Percentiles rank a stretch among this genome's conserved stretches.
phyloP scores from a whole-genome alignment of 2,113 vertebrate species.

The Burhinus bistriatus region DNA sequence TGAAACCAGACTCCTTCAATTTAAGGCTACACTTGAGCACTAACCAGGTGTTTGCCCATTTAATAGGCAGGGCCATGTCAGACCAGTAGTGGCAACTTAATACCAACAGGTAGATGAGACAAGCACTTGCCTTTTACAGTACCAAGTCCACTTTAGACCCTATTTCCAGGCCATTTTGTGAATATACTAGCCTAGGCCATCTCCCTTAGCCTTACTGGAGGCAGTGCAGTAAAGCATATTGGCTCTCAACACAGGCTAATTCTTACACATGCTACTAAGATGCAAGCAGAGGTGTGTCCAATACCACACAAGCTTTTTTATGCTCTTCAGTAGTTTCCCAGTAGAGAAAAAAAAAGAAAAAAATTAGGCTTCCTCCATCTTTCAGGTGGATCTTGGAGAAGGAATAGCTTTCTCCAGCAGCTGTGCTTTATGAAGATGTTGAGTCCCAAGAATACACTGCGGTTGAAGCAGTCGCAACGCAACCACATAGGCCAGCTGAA shows the following conservation, averaged over 20 bases:
- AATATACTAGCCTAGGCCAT: not conserved
- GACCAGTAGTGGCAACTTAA: not conserved
- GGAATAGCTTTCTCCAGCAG: not conserved
- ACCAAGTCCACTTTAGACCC: not conserved
- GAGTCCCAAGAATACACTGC: not conserved
- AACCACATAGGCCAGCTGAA: not conserved
- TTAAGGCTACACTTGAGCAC: not conserved
- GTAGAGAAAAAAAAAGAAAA: accelerated
- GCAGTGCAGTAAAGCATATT: too few relatives aligned
- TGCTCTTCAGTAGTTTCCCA: not conserved
- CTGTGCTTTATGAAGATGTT: not conserved
- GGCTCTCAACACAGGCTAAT: not conserved
- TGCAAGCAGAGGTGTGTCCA: not conserved
- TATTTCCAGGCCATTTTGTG: not conserved
- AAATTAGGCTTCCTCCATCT: not conserved
- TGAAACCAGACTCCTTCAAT: not conserved
- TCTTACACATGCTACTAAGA: not conserved
- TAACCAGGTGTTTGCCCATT: not conserved
- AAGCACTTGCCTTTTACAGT: not conserved
- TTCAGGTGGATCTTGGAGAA: not conserved
- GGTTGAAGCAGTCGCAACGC: not conserved
- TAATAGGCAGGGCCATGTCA: not conserved
- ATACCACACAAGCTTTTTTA: not conserved
- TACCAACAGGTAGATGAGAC: not conserved
- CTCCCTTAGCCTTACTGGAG: not conserved